A percentile compares a stretch with the other conserved stretches of the same genome.
Conservation (phyloP, 2,888 invertebrate species). For the Noctua janthina region DNA sequence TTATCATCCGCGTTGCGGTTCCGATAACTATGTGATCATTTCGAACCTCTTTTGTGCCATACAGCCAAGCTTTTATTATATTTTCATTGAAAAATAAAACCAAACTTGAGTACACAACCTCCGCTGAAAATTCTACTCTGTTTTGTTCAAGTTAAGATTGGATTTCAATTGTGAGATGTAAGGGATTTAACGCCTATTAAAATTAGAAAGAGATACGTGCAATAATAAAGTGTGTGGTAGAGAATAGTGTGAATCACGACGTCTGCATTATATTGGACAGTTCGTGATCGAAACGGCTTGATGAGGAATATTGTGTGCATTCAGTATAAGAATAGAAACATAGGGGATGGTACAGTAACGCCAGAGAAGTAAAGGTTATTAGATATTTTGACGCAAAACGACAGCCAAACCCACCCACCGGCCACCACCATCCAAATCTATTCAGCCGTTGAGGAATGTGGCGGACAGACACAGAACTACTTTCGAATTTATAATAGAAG, state of each 20-base stretch:
- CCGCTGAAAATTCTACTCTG: conserved; percentile 23
- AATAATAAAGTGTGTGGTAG: conserved; percentile 73
- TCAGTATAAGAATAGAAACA: conserved; percentile 51
- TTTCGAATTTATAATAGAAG: not conserved
- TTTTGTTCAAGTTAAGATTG: not conserved
- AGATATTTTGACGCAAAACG: not conserved
- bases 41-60: conserved; percentile 37
- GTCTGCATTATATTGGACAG: conserved; percentile 74
- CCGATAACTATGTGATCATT: conserved; percentile 45
- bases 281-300: conserved; percentile 71
- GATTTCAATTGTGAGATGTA: not conserved
- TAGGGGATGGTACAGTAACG: not conserved
- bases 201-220: conserved; percentile 15
- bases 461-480: not conserved
- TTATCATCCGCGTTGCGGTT: conserved; percentile 42
- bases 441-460: not conserved
- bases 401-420: not conserved
- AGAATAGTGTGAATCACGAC: conserved; percentile 78
- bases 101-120: conserved; percentile 4
- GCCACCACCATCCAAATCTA: not conserved
- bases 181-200: conserved; percentile 1
- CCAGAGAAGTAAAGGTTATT: too few species aligned
- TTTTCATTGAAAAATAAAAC: conserved; percentile 50
- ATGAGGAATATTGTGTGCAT: conserved; percentile 63
- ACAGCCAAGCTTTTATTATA: conserved; percentile 39